Base-by-base conservation (phyloP, 2,113 vertebrate species). In the Triplophysa tibetana region DNA sequence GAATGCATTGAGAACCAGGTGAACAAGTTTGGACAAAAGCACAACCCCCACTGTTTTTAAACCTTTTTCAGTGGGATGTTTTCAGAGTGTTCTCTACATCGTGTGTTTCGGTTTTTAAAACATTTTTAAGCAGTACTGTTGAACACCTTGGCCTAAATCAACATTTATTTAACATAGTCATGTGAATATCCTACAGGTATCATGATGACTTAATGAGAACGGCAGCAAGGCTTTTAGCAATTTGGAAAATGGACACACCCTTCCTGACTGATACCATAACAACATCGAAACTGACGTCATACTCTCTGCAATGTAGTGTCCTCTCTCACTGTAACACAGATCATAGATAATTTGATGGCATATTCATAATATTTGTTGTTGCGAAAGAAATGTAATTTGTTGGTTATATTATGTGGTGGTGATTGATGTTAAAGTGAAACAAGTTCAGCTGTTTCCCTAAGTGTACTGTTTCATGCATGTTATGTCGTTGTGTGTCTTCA, bases 21-120 rank as follows among this genome's bases (percentile, higher is more conserved):
- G 5, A 29, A 78, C 81, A 62, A 60, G 84, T 85, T 81, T 65
- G 48, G 48, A 81, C 70, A 45, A 63, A 77, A 64, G 33, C 67
- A 45, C 74, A 76, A 76, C 62, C 79, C 24, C 52, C 60, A 13
- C 16, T 63, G 64, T 45, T 76, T 14, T 17, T 23, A 0, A 75
- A 3, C 26, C 4, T 77, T 65, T 38, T 11, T 52, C 58, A 19
- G 19, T 19, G 29, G 41, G 72, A 60, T 1, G 16, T 41, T 41
- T 14, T 19, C 4, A 19, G 19, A 56, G 54, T 56, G 2, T 4
- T 19, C 58, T 41, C 6, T 61, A 23, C 10, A 60, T 8, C 1
- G 26, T 7, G 7, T 62, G 72, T 4, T 74, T 43, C 1, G 14
- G 26, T 19, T 29, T 9, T 23, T 60, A 61, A 74, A 33, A 13